Percentiles rank a stretch among this genome's conserved stretches.
phyloP scores from a whole-genome alignment of 2,888 invertebrate species.

The Tenthredo livida region DNA sequence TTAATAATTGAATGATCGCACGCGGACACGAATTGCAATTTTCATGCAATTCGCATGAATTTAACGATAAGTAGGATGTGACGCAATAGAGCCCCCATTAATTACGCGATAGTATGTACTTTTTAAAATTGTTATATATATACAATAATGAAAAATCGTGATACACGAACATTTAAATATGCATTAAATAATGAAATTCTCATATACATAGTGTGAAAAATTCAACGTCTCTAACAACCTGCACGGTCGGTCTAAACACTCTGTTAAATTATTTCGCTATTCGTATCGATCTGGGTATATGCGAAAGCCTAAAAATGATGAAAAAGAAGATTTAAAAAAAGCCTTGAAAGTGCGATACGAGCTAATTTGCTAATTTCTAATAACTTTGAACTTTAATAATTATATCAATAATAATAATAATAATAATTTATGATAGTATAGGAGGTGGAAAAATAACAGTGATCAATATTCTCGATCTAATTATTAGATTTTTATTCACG shows the following conservation, averaged over 20 bases:
- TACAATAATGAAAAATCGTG: background rate
- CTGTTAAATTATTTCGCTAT: background rate
- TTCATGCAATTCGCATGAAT: conserved; percentile 46
- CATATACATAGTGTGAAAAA: no score
- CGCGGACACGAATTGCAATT: conserved; percentile 1
- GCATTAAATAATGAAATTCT: no score
- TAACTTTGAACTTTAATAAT: background rate
- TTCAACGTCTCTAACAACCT: background rate
- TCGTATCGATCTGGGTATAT: background rate
- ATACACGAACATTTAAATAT: background rate
- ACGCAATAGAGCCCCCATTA: conserved; percentile 29
- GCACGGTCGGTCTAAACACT: no score
- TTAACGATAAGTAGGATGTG: conserved; percentile 50
- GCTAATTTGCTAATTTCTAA: background rate
- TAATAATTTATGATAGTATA: background rate
- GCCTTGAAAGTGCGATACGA: background rate
- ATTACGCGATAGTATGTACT: conserved; percentile 2
- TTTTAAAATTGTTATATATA: background rate
- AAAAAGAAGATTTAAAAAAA: background rate
- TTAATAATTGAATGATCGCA: conserved; percentile 1
- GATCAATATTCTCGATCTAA: background rate
- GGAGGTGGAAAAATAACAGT: background rate
- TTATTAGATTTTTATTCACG: background rate
- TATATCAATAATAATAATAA: no score
- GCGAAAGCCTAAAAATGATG: background rate